These are phyloP conservation scores for Conistra vaccinii DNA, from an alignment of 2,888 invertebrate species.

Conservation along the genomic window DNA sequence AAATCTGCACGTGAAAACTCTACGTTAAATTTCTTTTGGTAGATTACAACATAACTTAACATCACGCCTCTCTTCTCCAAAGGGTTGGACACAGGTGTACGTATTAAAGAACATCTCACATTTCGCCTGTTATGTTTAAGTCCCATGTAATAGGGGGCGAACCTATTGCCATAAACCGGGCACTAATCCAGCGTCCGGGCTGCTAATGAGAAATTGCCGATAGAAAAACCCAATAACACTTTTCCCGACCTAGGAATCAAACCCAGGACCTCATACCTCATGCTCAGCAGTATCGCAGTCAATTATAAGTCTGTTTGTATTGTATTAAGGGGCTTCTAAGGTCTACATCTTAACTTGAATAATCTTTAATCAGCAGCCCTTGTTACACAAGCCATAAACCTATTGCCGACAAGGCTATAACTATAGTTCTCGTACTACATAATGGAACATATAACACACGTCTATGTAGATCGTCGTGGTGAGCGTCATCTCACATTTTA, in stretches of 20 bases:
- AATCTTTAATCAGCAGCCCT: constrained; percentile 39
- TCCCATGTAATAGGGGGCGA: no score
- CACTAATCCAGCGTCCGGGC: background rate
- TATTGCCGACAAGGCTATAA: constrained; percentile 33
- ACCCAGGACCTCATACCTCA: background rate
- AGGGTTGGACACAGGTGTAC: background rate
- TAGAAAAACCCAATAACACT: background rate
- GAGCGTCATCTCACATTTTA: constrained; percentile 79
- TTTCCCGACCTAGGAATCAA: background rate
- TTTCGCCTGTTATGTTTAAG: background rate
- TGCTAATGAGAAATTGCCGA: background rate
- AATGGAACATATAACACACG: constrained; percentile 48
- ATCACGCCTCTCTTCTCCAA: background rate
- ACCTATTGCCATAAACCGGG: background rate
- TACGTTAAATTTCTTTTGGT: background rate
- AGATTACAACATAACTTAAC: background rate
- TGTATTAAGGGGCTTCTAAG: background rate
- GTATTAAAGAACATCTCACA: background rate
- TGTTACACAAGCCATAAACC: constrained; percentile 41
- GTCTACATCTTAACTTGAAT: background rate
- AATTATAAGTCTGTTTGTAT: background rate
- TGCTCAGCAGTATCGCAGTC: background rate
- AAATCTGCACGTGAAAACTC: background rate
- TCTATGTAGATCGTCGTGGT: constrained; percentile 55
- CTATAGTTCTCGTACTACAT: constrained; percentile 27